Evolutionary conservation across 2,797 vertebrate genomes (phyloP).

Genomic region (Lophius americanus): DNA sequence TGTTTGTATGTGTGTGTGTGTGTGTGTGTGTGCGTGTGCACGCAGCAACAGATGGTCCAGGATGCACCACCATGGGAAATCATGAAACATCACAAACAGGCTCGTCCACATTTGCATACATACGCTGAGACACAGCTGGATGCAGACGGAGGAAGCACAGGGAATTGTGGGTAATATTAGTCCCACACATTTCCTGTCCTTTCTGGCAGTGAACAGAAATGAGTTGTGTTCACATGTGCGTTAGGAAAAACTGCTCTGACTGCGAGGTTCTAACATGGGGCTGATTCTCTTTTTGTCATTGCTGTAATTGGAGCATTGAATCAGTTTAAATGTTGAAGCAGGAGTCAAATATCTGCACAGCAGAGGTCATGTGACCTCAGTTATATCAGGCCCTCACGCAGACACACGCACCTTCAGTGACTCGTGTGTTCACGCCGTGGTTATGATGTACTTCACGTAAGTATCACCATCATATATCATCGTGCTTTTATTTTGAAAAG

Average conservation of each 20-base stretch:
- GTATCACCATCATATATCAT: too few relatives aligned
- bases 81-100: slow-evolving; percentile 23
- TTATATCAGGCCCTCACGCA: slow-evolving; percentile 20
- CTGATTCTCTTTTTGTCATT: neutral
- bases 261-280: too few relatives aligned
- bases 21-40: neutral
- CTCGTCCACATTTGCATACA: neutral
- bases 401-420: slow-evolving; percentile 18
- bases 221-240: neutral
- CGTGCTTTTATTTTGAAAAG: too few relatives aligned
- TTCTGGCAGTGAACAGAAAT: slow-evolving; percentile 41
- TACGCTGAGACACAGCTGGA: slow-evolving; percentile 43
- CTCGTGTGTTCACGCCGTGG: neutral
- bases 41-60: slow-evolving; percentile 13
- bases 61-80: neutral
- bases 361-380: slow-evolving; percentile 2
- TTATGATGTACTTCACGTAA: too few relatives aligned
- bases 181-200: slow-evolving; percentile 72
- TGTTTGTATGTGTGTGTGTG: neutral
- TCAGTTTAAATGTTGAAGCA: neutral
- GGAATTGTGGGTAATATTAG: slow-evolving; percentile 56
- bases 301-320: neutral
- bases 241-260: neutral
- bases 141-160: slow-evolving; percentile 54
- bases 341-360: neutral